Evolutionary conservation across 2,113 vertebrate genomes (phyloP), one percentile per base, ranked within the genome.

Genomic region (Oenanthe oenanthe): DNA sequence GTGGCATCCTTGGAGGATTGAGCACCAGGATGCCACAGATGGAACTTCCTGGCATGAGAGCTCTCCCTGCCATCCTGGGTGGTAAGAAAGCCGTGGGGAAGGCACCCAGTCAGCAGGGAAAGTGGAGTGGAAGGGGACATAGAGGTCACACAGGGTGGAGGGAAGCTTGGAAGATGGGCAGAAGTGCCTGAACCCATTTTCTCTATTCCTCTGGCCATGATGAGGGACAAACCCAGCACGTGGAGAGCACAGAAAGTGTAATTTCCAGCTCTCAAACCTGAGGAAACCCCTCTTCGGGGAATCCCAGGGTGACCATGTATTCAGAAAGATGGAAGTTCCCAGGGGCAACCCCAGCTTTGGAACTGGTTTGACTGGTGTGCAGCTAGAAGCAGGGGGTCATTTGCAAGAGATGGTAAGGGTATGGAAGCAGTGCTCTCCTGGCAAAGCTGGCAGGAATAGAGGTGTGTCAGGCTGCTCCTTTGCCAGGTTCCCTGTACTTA

Each of bases 61-160:
- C 72, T 57, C 29, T 88, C 72, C 54, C 60, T 77, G 43, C 70
- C 85, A 77, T 38, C 53, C 25, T 0, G 7, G 43, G 22, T 75
- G 51, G 77, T 48, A 85, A n/a, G 51, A 80, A 58, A 87, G 42
- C 22, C 0, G 2, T 29, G 80, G 58, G 32, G 50, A 79, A 88
- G 42, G 58, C n/a, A 50, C 50, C 25, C 45, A 61, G 45, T 17
- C 7, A 3, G 45, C 43, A 82, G 74, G 36, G 50, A 71, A 58
- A 72, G 60, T 1, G 0, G 29, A 26, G 36, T 36, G 36, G 54
- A 89, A 75, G 21, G 77, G 73, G 36, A 79, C 36, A 57, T 0
- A 0, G 36, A 20, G 15, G 17, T 7, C 21, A 92, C 17, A 7
- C 0, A 3, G 45, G 6, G 0, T 10, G 10, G 10, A 63, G 22